A percentile compares a stretch with the other conserved stretches of the same genome.
Conservation (phyloP, 2,797 vertebrate genomes). For the Rhinichthys osculus region DNA sequence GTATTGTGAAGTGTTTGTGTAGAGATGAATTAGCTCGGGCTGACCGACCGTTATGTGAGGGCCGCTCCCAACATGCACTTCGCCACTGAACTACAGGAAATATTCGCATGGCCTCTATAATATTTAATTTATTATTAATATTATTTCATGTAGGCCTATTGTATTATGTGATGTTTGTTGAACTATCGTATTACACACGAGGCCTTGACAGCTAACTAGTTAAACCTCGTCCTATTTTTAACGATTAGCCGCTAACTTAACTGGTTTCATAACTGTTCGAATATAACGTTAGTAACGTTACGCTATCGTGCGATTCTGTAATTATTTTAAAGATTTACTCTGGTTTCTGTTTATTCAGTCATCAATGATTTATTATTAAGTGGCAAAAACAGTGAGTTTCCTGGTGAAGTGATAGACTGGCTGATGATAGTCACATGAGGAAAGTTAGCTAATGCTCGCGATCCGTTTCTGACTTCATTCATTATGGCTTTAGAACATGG, state of each 20-base stretch:
- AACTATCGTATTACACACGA: neutral
- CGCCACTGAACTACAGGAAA: neutral
- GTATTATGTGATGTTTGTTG: too few species aligned
- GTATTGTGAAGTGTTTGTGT: neutral
- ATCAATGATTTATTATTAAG: neutral
- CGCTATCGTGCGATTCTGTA: too few species aligned
- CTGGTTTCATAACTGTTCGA: neutral
- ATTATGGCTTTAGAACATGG: neutral
- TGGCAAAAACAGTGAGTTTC: neutral
- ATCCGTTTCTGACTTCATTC: neutral
- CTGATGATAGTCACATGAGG: conserved; percentile 3
- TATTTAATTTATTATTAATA: neutral
- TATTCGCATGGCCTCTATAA: neutral
- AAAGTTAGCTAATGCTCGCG: neutral
- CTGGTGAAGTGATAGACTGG: neutral
- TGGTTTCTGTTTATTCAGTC: neutral
- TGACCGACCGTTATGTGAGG: conserved; percentile 40
- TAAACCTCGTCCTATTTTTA: neutral
- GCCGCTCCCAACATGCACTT: conserved; percentile 18
- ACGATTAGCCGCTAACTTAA: neutral
- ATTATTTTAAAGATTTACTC: neutral
- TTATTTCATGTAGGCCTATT: too few species aligned
- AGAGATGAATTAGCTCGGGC: neutral
- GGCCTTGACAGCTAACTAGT: neutral
- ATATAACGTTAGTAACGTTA: too few species aligned